Conservation (phyloP, 92 coral and sea anemone species). For the Zoanthus sociatus region DNA sequence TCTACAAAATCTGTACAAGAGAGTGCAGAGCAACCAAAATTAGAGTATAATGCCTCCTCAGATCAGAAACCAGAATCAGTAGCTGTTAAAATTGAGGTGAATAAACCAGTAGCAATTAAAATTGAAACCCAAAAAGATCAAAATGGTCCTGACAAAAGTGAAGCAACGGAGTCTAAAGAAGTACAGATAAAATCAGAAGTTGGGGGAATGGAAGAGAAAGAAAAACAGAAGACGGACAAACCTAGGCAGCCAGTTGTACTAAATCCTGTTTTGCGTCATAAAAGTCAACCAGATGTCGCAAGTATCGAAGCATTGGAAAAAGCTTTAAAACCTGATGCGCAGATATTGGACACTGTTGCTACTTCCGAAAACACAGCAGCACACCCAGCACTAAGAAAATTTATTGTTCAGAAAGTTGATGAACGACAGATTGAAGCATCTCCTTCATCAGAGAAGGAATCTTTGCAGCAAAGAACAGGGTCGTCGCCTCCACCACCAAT, state of each 20-base stretch:
- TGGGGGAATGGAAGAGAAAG: conserved; percentile 30
- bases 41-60: not conserved
- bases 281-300: conserved; percentile 35
- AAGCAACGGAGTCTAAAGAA: conserved; percentile 4
- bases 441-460: not conserved
- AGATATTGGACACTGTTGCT: not conserved
- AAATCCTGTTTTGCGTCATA: conserved; percentile 44
- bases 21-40: not conserved
- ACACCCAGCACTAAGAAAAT: conserved; percentile 48
- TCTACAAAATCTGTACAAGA: conserved; percentile 21
- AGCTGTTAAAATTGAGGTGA: conserved; percentile 15
- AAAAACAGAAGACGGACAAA: conserved; percentile 26
- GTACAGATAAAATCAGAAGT: not conserved
- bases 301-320: not conserved
- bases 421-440: conserved; percentile 38
- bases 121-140: conserved; percentile 26
- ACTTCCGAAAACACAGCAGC: conserved; percentile 1
- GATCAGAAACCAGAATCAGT: conserved; percentile 31
- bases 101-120: conserved; percentile 3
- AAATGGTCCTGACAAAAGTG: conserved; percentile 3
- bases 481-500: not conserved
- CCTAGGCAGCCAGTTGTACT: conserved; percentile 34
- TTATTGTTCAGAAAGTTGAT: conserved; percentile 69
- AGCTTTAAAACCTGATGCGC: conserved; percentile 11
- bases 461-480: not conserved